Evolutionary conservation across 2,888 invertebrate species (phyloP).

Genomic region (Calameuta filiformis): DNA sequence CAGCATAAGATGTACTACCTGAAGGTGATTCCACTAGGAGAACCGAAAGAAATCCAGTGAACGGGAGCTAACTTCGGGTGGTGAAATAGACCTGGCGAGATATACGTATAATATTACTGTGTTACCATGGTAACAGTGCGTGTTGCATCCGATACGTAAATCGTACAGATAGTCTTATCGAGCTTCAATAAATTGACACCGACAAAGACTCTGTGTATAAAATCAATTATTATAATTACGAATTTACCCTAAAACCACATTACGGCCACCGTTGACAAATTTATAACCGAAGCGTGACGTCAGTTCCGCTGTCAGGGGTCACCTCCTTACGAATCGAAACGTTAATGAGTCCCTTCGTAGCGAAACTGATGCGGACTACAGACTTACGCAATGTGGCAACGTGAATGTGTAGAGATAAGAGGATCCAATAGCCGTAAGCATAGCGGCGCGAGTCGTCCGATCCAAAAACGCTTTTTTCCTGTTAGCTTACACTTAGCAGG

Average conservation of each 20-base stretch:
- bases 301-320: too few relatives aligned
- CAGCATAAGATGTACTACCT: background rate
- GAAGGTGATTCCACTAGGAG: background rate
- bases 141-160: background rate
- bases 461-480: background rate
- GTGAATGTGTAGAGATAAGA: background rate
- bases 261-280: background rate
- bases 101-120: background rate
- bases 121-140: background rate
- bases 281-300: too few relatives aligned
- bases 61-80: background rate
- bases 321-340: too few relatives aligned
- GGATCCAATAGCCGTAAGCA: background rate
- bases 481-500: background rate
- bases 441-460: background rate
- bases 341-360: too few relatives aligned
- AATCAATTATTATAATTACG: background rate
- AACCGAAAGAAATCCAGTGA: background rate
- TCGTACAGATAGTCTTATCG: background rate
- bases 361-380: too few relatives aligned
- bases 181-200: too few relatives aligned
- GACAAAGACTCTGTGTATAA: background rate
- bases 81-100: background rate
- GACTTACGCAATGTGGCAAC: background rate
- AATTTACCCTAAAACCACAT: background rate